Base-by-base conservation (phyloP, 2,888 invertebrate species). In the Gymnosoma rotundatum region DNA sequence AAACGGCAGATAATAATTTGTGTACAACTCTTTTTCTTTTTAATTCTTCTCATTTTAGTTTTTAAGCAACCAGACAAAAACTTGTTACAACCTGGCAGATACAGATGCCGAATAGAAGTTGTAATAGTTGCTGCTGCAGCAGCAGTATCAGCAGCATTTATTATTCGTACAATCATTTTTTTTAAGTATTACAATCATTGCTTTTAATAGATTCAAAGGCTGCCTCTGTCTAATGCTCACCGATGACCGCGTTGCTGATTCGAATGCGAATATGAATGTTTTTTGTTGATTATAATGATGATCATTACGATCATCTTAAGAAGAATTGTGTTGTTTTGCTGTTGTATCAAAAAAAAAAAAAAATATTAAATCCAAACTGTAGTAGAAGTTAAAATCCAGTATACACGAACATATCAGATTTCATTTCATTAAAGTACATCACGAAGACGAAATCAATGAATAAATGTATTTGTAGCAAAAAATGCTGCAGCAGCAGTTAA, bases 351-450 rank as follows among this genome's bases (percentile, higher is more conserved):
- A 7, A 25, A 10, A 42, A 42, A 42, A 42, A 12, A n/a, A n/a
- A n/a, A n/a, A n/a, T n/a, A n/a, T n/a, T n/a, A n/a, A n/a, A n/a
- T 38, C n/a, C n/a, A 21, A 64, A 20, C 42, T 66, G 21, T 66
- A 60, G 42, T 42, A 45, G 21, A 70, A 61, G 54, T 58, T 66
- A 61, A 78, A 84, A 90, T 90, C 89, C 89, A 86, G 86, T 83
- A 79, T 80, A 76, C 80, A 85, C 78, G 85, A 86, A 83, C 88
- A 88, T 91, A 91, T 91, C 91, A 91, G 91, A 91, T 91, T 91
- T 92, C 92, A 91, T 92, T 91, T 92, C 91, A 91, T 91, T 91
- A 91, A 92, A 91, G 90, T 92, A 89, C 91, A 91, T 91, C 91
- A 92, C 92, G 92, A 92, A 87, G 83, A 91, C 90, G 92, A 90